Conservation (phyloP, 2,797 vertebrate species). For the Saguinus oedipus region DNA sequence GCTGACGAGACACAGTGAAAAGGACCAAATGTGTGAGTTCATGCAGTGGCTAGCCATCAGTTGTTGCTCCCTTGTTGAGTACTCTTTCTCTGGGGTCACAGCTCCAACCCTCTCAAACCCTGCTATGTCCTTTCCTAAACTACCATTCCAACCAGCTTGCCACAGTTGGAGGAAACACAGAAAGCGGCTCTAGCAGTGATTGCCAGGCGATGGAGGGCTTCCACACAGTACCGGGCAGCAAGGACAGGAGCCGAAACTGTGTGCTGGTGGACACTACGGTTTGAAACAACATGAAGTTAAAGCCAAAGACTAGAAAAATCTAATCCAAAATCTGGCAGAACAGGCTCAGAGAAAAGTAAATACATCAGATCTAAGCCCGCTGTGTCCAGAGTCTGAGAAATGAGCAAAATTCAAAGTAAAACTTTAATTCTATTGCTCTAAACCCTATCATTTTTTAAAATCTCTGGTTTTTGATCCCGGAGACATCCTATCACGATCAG, state of each 20-base stretch:
- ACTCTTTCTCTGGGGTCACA: not conserved
- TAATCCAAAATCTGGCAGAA: not conserved
- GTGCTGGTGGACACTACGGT: no score
- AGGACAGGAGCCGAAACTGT: not conserved
- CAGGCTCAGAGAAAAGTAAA: not conserved
- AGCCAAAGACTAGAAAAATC: not conserved
- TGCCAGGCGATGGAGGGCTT: not conserved
- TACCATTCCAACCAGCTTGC: not conserved
- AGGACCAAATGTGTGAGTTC: not conserved
- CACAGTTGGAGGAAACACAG: not conserved
- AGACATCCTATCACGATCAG: not conserved
- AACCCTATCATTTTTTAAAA: not conserved
- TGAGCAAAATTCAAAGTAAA: not conserved
- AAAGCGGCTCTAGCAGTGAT: not conserved
- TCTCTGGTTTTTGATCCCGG: not conserved
- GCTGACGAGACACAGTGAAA: not conserved
- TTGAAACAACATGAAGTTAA: not conserved
- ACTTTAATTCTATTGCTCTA: not conserved
- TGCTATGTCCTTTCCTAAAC: not conserved
- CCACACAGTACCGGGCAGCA: not conserved
- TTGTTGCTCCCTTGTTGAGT: not conserved
- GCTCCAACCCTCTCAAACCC: not conserved
- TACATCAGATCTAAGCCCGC: not conserved
- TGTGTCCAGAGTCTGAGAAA: not conserved
- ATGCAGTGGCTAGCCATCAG: not conserved